Base-by-base conservation (phyloP, 2,797 vertebrate species). In the Phylloscopus collybita region DNA sequence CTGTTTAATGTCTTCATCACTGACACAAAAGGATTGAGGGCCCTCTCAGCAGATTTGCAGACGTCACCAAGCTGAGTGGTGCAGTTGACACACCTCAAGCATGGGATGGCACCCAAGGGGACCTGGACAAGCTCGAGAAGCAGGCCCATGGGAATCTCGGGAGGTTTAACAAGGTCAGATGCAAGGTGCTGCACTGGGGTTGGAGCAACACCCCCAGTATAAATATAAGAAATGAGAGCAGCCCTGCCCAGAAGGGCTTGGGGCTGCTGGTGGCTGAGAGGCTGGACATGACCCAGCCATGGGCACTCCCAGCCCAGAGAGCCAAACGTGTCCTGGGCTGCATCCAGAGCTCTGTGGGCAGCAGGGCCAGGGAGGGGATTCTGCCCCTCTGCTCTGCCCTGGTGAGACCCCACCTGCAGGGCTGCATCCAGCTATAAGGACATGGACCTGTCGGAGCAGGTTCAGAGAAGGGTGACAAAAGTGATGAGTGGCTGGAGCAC, bases 201-300 rank as follows among this genome's bases (percentile, higher is more conserved):
- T 64, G 36, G 11, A 19, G 9, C 11, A 57, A 18, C 5, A 34
- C 4, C 13, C 7, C 7, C 29, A 45, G 13, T 64, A n/a, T 64
- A 22, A 67, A 26, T 30, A 16, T 10, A 29, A 20, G 27, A 59
- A 65, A 51, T 45, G 11, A 71, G 5, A 51, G 9, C 20, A 76
- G 29, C 14, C 4, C 5, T 64, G 16, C 14, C 0, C 0, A 21
- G 51, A 40, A 83, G 7, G 17, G 0, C 2, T 47, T 71, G 10
- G 29, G 4, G 10, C 0, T 71, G 13, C 38, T 11, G 32, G 11
- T 49, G 45, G 12, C 0, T 71, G 44, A 59, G 38, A 11, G 44
- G 38, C 21, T 65, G 45, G n/a, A 12, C n/a, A 16, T 47, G 65
- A 23, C 10, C 26, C 73, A 59, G 25, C 29, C 3, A 20, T 32